Base-by-base conservation (phyloP, 2,888 invertebrate species). In the Hypsopygia costalis region DNA sequence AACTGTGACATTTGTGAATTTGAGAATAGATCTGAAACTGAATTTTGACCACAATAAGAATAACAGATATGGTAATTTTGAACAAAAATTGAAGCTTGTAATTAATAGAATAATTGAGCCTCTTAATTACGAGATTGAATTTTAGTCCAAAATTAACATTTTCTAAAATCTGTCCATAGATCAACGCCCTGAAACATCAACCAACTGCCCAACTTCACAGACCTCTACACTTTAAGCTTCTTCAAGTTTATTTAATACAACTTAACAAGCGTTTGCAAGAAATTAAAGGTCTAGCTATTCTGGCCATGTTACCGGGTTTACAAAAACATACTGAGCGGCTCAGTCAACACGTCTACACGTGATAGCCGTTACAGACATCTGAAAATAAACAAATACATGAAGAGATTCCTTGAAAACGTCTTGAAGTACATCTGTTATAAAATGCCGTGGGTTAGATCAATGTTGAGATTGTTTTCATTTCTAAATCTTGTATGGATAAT, bases 381-480 rank as follows among this genome's bases (percentile, higher is more conserved):
- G 59, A 80, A 85, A 86, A 85, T 83, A 87, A 86, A 87, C 86
- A 81, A 5, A 57, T 51, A 49, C 50, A 52, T 62, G 64, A 62
- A 69, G 61, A 68, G 58, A 65, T 81, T 80, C 75, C 73, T 64
- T 78, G 80, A 80, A 75, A 67, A 50, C 49, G 55, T 70, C 63
- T 66, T 62, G 65, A 62, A 67, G 64, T 73, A 58, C 58, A 10
- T 9, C 21, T n/a, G 32, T 35, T 35, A 21, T 34, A 21, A 43
- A 37, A 31, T 31, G 22, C 30, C 27, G 38, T 38, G 25, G 12
- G 38, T 22, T 31, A 25, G 38, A 35, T 25, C 2, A 6, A 25
- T n/a, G 7, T 16, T 3, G 16, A 2, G 25, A 4, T 8, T 25
- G 6, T 25, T 25, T 25, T 25, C 2, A 25, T 25, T 25, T 25